Evolutionary conservation across 1,140 invertebrate genomes (phyloP).

Genomic region (Lepidotrigona ventralis): DNA sequence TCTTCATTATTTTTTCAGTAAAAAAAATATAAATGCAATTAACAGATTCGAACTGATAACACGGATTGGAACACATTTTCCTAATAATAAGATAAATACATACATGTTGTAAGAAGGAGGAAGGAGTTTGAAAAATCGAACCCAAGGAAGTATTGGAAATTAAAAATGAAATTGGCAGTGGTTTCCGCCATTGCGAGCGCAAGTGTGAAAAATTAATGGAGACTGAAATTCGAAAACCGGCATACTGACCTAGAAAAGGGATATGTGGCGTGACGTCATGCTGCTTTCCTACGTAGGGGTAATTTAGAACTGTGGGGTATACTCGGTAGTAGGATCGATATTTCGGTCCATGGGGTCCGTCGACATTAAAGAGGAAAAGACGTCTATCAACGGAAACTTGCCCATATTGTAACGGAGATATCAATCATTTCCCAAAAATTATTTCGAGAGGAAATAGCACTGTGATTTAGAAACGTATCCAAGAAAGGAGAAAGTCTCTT

Average conservation of each 20-base stretch:
- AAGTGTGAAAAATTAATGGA: background rate
- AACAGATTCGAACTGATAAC: too few relatives aligned
- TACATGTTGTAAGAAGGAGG: too few relatives aligned
- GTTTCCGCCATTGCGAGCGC: background rate
- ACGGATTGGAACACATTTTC: too few relatives aligned
- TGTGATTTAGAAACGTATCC: too few relatives aligned
- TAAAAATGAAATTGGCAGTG: too few relatives aligned
- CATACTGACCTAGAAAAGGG: slow-evolving; percentile 77
- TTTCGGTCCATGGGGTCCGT: slow-evolving; percentile 64
- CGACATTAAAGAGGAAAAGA: slow-evolving; percentile 72
- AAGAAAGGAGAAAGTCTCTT: too few relatives aligned
- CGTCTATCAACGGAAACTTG: slow-evolving; percentile 32
- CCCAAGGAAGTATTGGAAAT: too few relatives aligned
- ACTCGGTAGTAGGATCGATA: slow-evolving; percentile 68
- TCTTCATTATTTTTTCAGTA: too few relatives aligned
- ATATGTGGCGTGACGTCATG: slow-evolving; percentile 72
- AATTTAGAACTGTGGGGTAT: slow-evolving; percentile 70
- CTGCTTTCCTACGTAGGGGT: slow-evolving; percentile 70
- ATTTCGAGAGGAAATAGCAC: background rate
- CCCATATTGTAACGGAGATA: background rate
- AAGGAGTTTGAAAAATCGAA: too few relatives aligned
- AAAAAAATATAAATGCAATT: too few relatives aligned
- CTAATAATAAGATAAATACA: too few relatives aligned
- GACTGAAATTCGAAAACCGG: slow-evolving; percentile 54
- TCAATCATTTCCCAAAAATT: background rate